Conservation (phyloP, 1,140 invertebrate genomes). For the Pseudachorutes palmiensis region DNA sequence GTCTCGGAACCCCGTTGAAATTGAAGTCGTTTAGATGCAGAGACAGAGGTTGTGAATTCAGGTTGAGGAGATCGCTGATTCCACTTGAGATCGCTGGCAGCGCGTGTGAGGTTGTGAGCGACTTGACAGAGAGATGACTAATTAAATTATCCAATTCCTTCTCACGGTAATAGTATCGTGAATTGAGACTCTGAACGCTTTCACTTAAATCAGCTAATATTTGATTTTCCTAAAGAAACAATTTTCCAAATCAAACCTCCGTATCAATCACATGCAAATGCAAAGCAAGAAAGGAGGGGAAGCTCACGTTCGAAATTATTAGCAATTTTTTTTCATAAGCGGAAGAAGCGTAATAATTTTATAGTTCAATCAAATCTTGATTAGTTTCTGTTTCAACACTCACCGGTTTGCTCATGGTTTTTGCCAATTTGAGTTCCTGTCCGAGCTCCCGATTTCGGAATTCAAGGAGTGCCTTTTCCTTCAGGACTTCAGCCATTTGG, state of each 20-base stretch:
- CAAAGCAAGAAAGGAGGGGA: no score
- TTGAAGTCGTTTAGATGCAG: not conserved
- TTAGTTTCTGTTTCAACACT: not conserved
- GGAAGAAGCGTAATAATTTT: conserved; percentile 1
- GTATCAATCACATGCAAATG: no score
- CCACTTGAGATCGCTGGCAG: not conserved
- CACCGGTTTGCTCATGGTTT: conserved; percentile 29
- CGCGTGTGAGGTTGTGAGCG: no score
- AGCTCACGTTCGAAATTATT: no score
- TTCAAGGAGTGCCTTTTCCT: conserved; percentile 25
- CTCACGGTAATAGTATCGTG: conserved; percentile 29
- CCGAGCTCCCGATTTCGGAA: conserved; percentile 23
- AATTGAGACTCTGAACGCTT: conserved; percentile 31
- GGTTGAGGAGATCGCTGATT: not conserved
- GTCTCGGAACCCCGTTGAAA: not conserved
- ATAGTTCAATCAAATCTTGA: not conserved
- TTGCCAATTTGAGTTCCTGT: conserved; percentile 13
- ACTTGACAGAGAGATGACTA: conserved; percentile 15
- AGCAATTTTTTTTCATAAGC: not conserved
- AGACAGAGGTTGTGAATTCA: not conserved
- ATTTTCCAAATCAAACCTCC: conserved; percentile 3
- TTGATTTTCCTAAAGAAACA: conserved; percentile 28
- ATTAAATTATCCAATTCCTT: conserved; percentile 29
- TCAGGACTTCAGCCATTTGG: not conserved
- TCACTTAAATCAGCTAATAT: conserved; percentile 23